These are phyloP conservation scores for Xiphophorus birchmanni DNA, from an alignment of 2,797 vertebrate species.

Conservation along the genomic window DNA sequence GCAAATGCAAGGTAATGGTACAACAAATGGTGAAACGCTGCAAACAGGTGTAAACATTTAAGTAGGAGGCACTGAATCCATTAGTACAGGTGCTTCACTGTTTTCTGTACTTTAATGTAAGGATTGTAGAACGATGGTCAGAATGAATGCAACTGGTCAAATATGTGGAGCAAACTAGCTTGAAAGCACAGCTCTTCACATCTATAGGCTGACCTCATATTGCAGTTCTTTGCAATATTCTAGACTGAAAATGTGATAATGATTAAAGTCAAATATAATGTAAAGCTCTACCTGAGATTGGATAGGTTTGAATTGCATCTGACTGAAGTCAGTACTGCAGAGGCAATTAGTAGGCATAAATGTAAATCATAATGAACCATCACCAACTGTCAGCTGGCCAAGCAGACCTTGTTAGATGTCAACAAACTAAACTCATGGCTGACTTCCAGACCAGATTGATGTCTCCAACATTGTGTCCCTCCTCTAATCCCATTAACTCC, in stretches of 20 bases:
- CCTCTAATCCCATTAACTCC: conserved; percentile 76
- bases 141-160: not conserved
- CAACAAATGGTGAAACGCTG: no score
- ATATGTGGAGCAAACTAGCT: not conserved
- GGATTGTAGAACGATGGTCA: not conserved
- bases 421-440: conserved; percentile 67
- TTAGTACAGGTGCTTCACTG: no score
- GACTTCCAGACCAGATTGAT: conserved; percentile 74
- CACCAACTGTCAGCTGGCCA: conserved; percentile 74
- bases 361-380: conserved; percentile 60
- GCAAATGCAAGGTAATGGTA: no score
- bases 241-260: not conserved
- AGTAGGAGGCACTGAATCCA: no score
- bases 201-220: not conserved
- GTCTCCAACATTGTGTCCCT: conserved; percentile 69
- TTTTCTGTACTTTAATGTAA: not conserved
- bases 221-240: not conserved
- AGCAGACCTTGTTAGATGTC: conserved; percentile 68
- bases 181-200: not conserved
- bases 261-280: not conserved
- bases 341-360: conserved; percentile 58
- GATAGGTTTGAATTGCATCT: conserved; percentile 22
- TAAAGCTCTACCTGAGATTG: not conserved
- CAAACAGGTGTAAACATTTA: no score
- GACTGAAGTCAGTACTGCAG: conserved; percentile 58